Percentiles rank a stretch among this genome's conserved stretches.
Evolutionary conservation across 92 coral and sea anemone genomes (phyloP).

Genomic region (Palythoa grandiflora): DNA sequence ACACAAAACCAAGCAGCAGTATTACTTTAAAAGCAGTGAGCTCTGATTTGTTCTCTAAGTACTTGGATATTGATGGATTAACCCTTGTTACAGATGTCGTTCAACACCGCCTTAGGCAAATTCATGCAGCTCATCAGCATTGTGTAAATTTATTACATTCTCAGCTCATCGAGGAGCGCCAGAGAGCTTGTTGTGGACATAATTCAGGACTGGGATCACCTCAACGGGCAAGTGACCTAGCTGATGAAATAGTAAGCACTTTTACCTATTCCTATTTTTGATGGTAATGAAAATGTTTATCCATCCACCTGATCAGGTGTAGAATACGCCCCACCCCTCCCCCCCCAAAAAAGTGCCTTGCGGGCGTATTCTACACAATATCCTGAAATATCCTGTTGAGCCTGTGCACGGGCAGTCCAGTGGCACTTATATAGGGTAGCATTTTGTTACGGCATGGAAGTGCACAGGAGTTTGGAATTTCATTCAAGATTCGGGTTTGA

Average conservation of each 20-base stretch:
- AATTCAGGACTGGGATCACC: conserved; percentile 52
- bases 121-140: conserved; percentile 79
- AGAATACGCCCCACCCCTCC: too few species aligned
- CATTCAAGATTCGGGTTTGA: too few species aligned
- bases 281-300: too few species aligned
- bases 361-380: too few species aligned
- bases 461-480: too few species aligned
- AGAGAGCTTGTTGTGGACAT: conserved; percentile 48
- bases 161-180: conserved; percentile 73
- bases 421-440: too few species aligned
- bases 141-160: conserved; percentile 71
- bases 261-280: too few species aligned
- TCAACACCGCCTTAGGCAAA: conserved; percentile 86
- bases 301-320: too few species aligned
- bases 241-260: conserved; percentile 82
- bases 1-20: conserved; percentile 46
- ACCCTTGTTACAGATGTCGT: conserved; percentile 77
- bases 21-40: conserved; percentile 58
- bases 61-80: conserved; percentile 88
- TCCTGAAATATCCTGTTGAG: too few species aligned
- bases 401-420: too few species aligned
- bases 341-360: too few species aligned
- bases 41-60: conserved; percentile 69
- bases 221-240: conserved; percentile 68
- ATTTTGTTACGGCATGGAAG: too few species aligned